Base-by-base conservation (phyloP, 2,888 invertebrate genomes). In the Heteropelma amictum region DNA sequence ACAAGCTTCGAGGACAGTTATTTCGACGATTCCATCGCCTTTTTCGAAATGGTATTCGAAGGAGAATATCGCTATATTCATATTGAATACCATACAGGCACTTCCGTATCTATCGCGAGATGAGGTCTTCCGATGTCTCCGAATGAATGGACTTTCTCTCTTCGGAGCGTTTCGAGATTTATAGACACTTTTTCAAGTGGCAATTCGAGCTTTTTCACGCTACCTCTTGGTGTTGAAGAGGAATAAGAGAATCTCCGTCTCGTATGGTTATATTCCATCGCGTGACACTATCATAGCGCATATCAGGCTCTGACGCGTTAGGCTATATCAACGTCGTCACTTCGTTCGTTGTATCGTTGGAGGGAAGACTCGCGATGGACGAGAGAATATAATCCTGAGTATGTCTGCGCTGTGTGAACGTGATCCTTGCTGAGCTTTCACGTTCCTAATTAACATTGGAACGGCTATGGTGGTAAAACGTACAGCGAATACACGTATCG, bases 291-390 rank as follows among this genome's bases (percentile, higher is more conserved):
- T 61, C 61, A 71, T 30, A 81, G 81, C 82, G 82, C n/a, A 81
- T 28, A 67, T 67, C 67, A 80, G 76, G 72, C 30, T 79, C 23
- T 76, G 80, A 77, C 78, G 73, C 76, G 81, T 78, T 82, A 85
- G 81, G 80, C 58, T 85, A 82, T 86, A 85, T 83, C 85, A 85
- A 84, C 83, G 86, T 86, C 83, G 83, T 84, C 86, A 87, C 85
- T 83, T 84, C 78, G 83, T 86, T 85, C 70, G 58, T 78, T 79
- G 82, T 83, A 83, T 84, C 83, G 83, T 84, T 81, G 73, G 61
- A 60, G 68, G 38, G 21, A 23, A 35, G 65, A 21, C 30, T 67
- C 60, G 68, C 72, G 81, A 83, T 82, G 82, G 81, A 82, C 81
- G 81, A 35, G 35, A 49, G 81, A 81, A 81, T 77, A 81, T 82